Evolutionary conservation across 2,888 invertebrate genomes (phyloP).

Genomic region (Thymelicus lineola): DNA sequence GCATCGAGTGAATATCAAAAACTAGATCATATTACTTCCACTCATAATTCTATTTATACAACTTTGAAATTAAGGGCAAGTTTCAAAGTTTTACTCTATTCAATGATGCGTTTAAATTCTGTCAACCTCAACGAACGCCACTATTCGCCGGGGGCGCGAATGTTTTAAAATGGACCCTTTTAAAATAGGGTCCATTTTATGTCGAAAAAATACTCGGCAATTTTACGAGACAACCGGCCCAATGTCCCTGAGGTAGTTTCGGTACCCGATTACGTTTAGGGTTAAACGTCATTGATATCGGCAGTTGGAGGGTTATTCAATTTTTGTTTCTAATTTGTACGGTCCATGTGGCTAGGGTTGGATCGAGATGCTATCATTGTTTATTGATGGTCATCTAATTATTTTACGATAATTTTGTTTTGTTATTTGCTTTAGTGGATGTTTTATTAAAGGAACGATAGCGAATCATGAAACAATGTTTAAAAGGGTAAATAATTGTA

Average conservation of each 20-base stretch:
- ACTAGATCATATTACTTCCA: too few species aligned
- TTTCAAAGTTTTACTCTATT: constrained; percentile 6
- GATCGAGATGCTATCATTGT: constrained; percentile 55
- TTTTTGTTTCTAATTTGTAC: constrained; percentile 78
- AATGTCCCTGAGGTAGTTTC: constrained; percentile 83
- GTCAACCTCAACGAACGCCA: constrained; percentile 8
- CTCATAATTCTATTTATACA: too few species aligned
- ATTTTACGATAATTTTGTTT: constrained; percentile 25
- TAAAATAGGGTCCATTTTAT: constrained; percentile 73
- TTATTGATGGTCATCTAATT: constrained; percentile 56
- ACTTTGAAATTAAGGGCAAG: not conserved
- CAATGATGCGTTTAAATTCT: constrained; percentile 11
- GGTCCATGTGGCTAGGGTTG: constrained; percentile 68
- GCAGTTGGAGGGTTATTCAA: constrained; percentile 79
- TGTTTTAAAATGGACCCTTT: constrained; percentile 56
- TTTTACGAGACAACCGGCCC: constrained; percentile 74
- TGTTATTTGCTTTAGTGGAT: not conserved
- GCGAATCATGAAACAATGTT: too few species aligned
- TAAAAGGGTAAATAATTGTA: too few species aligned
- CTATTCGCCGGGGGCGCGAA: constrained; percentile 57
- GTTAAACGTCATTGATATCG: constrained; percentile 85
- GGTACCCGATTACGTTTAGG: constrained; percentile 84
- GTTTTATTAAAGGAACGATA: too few species aligned
- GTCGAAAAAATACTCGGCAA: constrained; percentile 79
- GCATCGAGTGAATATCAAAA: too few species aligned